These are phyloP conservation scores for Aphelenchoides besseyi DNA, from an alignment of 1,140 invertebrate species.

Conservation along the genomic window DNA sequence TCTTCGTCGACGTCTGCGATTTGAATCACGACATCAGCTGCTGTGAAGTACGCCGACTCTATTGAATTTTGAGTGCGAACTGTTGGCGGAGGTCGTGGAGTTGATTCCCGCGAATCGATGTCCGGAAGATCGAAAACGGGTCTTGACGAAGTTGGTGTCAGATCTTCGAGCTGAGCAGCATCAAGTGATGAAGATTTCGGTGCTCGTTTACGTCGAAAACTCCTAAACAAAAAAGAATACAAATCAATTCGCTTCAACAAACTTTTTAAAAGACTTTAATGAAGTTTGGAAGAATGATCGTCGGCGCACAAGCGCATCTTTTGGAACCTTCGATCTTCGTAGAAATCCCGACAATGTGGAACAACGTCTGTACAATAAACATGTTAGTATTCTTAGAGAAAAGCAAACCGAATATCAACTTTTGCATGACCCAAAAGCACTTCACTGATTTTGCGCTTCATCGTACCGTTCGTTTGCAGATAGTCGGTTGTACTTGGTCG, in stretches of 20 bases:
- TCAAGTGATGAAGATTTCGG: neutral
- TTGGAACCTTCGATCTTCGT: neutral
- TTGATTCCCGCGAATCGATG: neutral
- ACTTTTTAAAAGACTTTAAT: neutral
- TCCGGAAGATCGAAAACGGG: neutral
- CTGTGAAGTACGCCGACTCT: neutral
- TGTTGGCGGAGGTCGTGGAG: neutral
- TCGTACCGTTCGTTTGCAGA: slow-evolving; percentile 7
- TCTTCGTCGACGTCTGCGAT: neutral
- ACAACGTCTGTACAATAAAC: neutral
- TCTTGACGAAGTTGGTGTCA: neutral
- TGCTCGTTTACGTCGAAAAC: slow-evolving; percentile 10
- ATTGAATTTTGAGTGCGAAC: neutral
- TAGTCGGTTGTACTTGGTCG: neutral
- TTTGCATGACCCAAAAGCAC: no score
- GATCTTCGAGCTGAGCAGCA: slow-evolving; percentile 8
- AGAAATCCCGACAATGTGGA: neutral
- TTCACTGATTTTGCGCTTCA: neutral
- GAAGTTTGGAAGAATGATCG: slow-evolving; percentile 1
- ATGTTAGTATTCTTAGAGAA: neutral
- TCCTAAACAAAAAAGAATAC: neutral
- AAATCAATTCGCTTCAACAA: neutral
- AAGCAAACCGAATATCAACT: neutral
- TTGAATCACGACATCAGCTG: slow-evolving; percentile 4
- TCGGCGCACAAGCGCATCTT: neutral